Evolutionary conservation across 1,140 invertebrate species (phyloP).

Genomic region (Diplogasteroides magnus): DNA sequence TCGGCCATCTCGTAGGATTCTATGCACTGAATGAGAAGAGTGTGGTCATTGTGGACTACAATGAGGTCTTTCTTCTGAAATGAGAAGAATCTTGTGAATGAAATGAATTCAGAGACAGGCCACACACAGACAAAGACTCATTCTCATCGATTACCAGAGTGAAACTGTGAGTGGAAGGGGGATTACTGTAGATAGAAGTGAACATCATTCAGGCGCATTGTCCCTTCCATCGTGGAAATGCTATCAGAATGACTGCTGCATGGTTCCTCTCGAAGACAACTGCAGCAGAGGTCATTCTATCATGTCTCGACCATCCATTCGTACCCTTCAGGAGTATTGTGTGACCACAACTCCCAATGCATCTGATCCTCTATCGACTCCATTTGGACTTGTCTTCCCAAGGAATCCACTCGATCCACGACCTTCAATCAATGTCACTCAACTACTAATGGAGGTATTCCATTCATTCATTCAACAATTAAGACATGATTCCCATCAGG

Average conservation of each 20-base stretch:
- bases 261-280: too few relatives aligned
- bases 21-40: background rate
- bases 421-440: background rate
- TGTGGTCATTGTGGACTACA: background rate
- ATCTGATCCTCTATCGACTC: background rate
- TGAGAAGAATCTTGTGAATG: too few relatives aligned
- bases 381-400: background rate
- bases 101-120: too few relatives aligned
- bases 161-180: too few relatives aligned
- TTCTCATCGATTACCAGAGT: background rate
- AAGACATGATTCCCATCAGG: too few relatives aligned
- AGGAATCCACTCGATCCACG: background rate
- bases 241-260: background rate
- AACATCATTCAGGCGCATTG: background rate
- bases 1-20: background rate
- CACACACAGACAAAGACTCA: background rate
- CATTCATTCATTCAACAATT: too few relatives aligned
- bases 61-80: too few relatives aligned
- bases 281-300: too few relatives aligned
- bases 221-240: background rate
- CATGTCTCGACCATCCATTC: background rate
- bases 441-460: background rate
- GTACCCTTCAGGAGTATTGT: background rate
- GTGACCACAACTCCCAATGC: background rate
- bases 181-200: background rate